Evolutionary conservation across 2,113 vertebrate species (phyloP).

Genomic region (Neodon shergylaensis): DNA sequence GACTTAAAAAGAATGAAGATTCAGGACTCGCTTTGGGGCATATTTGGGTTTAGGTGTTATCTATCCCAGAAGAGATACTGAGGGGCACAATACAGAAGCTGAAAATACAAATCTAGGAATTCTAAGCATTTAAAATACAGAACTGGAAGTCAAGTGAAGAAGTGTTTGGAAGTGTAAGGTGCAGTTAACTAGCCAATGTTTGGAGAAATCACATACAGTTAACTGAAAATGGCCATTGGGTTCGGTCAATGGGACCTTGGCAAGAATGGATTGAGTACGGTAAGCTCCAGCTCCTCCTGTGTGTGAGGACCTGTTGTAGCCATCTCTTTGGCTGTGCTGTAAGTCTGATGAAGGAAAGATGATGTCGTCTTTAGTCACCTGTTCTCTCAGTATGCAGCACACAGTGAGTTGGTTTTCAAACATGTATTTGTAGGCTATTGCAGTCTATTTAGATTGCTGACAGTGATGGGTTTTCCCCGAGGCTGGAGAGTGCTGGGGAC

Average conservation of each 20-base stretch:
- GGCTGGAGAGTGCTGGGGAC: not conserved
- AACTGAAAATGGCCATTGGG: not conserved
- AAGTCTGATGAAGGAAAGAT: not conserved
- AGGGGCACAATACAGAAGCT: not conserved
- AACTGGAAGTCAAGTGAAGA: not conserved
- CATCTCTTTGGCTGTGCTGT: not conserved
- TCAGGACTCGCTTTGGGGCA: not conserved
- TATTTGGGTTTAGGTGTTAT: not conserved
- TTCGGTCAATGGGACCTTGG: not conserved
- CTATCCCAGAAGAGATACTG: not conserved
- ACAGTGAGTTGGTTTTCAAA: not conserved
- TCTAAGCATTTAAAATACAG: not conserved
- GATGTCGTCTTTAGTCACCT: not conserved
- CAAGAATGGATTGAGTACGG: not conserved
- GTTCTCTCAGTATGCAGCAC: not conserved
- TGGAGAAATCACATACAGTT: not conserved
- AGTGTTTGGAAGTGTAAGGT: slow-evolving; percentile 21
- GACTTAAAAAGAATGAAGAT: not conserved
- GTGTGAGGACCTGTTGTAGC: not conserved
- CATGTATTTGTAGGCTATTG: not conserved
- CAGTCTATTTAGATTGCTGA: slow-evolving; percentile 17
- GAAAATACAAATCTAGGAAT: not conserved
- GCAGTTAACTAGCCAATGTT: not conserved
- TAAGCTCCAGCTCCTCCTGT: not conserved
- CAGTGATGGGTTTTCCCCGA: not conserved